Percentiles rank a stretch among this genome's conserved stretches.
Evolutionary conservation across 2,888 invertebrate genomes (phyloP).

Genomic region (Anagyrus pseudococci): DNA sequence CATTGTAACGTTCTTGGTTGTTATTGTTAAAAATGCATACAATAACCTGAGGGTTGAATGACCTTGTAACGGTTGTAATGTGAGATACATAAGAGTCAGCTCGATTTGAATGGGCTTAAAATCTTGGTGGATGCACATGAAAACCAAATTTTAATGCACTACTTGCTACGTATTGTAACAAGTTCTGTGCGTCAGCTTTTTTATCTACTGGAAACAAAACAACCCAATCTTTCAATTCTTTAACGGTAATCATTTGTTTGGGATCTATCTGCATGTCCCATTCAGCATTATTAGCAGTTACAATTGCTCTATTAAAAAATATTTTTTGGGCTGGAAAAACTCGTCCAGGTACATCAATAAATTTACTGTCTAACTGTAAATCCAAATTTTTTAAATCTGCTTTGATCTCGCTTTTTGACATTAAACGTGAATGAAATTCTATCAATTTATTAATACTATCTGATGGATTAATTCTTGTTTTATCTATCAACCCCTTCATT

Average conservation of each 20-base stretch:
- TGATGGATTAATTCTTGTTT: conserved; percentile 77
- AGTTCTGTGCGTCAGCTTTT: conserved; percentile 61
- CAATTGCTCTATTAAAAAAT: conserved; percentile 62
- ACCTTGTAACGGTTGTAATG: conserved; percentile 65
- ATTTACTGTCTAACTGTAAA: conserved; percentile 68
- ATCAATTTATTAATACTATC: conserved; percentile 71
- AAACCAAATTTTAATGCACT: conserved; percentile 60
- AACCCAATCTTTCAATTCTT: conserved; percentile 58
- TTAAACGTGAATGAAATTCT: conserved; percentile 65
- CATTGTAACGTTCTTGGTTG: conserved; percentile 77
- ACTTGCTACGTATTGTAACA: not conserved
- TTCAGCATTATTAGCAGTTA: conserved; percentile 68
- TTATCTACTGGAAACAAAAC: conserved; percentile 46
- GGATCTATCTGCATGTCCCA: conserved; percentile 72
- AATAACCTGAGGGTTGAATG: conserved; percentile 69
- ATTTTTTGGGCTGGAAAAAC: conserved; percentile 71
- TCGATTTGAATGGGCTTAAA: conserved; percentile 66
- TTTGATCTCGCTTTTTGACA: not conserved
- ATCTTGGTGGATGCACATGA: conserved; percentile 62
- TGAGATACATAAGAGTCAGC: conserved; percentile 67
- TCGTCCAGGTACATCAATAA: conserved; percentile 74
- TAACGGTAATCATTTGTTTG: conserved; percentile 56
- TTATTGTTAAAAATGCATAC: conserved; percentile 73
- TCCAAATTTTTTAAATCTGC: conserved; percentile 76
- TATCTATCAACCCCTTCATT: conserved; percentile 74